Evolutionary conservation across 1,140 invertebrate species (phyloP), one percentile per base, ranked within the genome.

Genomic region (Bombyx mandarina): DNA sequence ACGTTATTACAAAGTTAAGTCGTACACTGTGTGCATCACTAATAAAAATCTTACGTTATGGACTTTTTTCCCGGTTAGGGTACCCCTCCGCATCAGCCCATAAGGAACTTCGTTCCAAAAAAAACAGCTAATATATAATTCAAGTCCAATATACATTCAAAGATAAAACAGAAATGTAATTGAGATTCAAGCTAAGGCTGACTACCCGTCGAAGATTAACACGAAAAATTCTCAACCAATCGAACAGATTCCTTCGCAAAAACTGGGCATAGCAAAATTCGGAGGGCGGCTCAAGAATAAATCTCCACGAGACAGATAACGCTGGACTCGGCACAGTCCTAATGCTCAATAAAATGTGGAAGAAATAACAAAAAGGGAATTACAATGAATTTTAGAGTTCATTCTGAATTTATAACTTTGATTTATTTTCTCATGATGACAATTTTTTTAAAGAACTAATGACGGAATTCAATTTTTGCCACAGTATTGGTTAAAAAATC

Each of bases 301-400:
- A 68, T 71, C 69, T 71, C 58, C 51, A 51, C 61, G 35, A 57
- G 69, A 68, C 63, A 68, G 69, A 69, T 69, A 71, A 66, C 63
- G 66, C 60, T 59, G 43, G 59, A 49, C 53, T 56, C 57, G 66
- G 56, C 56, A 60, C 58, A 58, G 64, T 55, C 58, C 61, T 59
- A 61, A 58, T 62, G 58, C 56, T 60, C 54, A 68, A 65, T 62
- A 65, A 68, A 65, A 61, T 45, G 57, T 51, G 62, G 56, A 62
- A 62, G 62, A 62, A 57, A 69, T 58, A 70, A 58, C 56, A 52
- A 42, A 35, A 52, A 52, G 51, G 51, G 51, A 35, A 42, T 52
- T 42, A 52, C 26, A 26, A 42, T 52, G 42, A 52, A 22, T 49
- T 49, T 52, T 10, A 42, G 26, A 7, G 26, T 7, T 52, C 55